A percentile compares a stretch with the other conserved stretches of the same genome.
These are phyloP conservation scores for Lissonota sp. DNA, from an alignment of 2,888 invertebrate genomes.

Conservation along the genomic window DNA sequence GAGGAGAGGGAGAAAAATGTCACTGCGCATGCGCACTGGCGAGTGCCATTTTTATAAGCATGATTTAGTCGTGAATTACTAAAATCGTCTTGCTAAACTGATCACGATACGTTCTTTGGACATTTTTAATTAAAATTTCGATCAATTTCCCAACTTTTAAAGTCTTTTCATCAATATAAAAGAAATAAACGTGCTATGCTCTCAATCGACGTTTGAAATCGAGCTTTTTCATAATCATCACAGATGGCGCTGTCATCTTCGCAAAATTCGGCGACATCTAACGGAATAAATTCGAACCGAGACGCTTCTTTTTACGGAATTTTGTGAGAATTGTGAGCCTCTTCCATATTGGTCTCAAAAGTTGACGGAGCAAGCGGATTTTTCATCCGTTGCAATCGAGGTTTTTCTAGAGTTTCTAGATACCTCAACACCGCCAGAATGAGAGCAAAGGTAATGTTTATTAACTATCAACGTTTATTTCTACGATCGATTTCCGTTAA, in stretches of 20 bases:
- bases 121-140: too few relatives aligned
- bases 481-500: constrained; percentile 45
- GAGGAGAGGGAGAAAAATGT: constrained; percentile 5
- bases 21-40: constrained; percentile 30
- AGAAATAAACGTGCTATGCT: background rate
- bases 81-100: too few relatives aligned
- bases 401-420: constrained; percentile 75
- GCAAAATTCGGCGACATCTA: background rate
- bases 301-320: constrained; percentile 24
- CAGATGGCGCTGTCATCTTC: constrained; percentile 10
- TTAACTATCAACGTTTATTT: constrained; percentile 58
- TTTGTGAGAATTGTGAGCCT: constrained; percentile 62
- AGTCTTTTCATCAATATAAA: too few relatives aligned
- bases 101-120: too few relatives aligned
- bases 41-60: background rate
- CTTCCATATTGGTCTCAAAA: constrained; percentile 78
- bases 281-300: background rate
- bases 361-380: constrained; percentile 67
- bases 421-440: constrained; percentile 71
- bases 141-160: too few relatives aligned
- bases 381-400: constrained; percentile 74
- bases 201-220: background rate
- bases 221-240: constrained; percentile 18
- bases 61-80: too few relatives aligned
- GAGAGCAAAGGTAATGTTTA: constrained; percentile 81